Conservation (phyloP, 2,113 vertebrate genomes). For the Xiphophorus maculatus region DNA sequence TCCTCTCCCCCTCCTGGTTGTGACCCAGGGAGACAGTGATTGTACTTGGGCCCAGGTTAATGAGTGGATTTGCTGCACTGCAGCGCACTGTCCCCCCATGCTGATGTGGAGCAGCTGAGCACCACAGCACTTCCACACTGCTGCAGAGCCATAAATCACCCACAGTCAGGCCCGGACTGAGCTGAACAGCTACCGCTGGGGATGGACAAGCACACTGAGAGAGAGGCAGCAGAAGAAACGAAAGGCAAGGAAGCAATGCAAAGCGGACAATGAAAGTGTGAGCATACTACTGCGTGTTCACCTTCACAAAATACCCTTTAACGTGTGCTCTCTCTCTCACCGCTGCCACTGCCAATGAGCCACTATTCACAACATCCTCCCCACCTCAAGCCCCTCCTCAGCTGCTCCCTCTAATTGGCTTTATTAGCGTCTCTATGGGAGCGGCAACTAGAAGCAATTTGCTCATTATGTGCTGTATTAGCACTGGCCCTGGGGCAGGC, state of each 20-base stretch:
- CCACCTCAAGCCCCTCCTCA: constrained; percentile 67
- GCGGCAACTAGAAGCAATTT: constrained; percentile 79
- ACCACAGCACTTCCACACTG: constrained; percentile 71
- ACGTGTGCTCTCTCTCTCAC: constrained; percentile 22
- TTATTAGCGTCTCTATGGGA: constrained; percentile 82
- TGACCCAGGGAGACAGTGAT: constrained; percentile 67
- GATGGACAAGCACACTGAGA: constrained; percentile 60
- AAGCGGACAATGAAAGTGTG: constrained; percentile 3
- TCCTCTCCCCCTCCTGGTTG: constrained; percentile 50
- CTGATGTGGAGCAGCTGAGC: constrained; percentile 81
- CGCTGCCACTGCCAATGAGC: constrained; percentile 41
- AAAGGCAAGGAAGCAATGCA: constrained; percentile 4
- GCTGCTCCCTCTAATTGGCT: constrained; percentile 79
- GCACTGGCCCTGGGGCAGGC: constrained; percentile 72
- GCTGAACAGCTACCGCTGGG: constrained; percentile 58
- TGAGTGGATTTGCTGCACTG: constrained; percentile 83
- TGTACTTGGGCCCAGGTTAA: constrained; percentile 72
- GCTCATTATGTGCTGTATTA: constrained; percentile 78
- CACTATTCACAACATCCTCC: constrained; percentile 63
- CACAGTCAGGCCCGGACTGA: constrained; percentile 57
- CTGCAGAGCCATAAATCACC: constrained; percentile 85
- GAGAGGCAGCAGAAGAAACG: constrained; percentile 15
- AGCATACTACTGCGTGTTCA: constrained; percentile 34
- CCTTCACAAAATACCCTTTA: constrained; percentile 48
- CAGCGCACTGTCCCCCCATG: constrained; percentile 76